phyloP scores from a whole-genome alignment of 2,888 invertebrate species.

The Ligdia adustata region DNA sequence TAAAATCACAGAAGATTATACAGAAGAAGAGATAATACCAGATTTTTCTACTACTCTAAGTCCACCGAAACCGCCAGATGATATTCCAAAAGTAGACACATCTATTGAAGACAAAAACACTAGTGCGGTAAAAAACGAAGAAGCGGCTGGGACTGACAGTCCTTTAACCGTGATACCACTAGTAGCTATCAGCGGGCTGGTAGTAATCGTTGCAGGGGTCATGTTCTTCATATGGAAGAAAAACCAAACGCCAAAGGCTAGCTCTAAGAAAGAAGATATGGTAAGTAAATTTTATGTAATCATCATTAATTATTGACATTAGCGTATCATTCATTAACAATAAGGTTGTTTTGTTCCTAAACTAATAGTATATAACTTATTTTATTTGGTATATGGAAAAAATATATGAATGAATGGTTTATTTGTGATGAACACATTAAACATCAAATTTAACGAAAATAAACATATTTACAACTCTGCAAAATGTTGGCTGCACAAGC shows the following conservation, averaged over 20 bases:
- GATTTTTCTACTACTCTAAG: conserved; percentile 56
- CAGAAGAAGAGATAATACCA: conserved; percentile 62
- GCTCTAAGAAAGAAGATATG: conserved; percentile 89
- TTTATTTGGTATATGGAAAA: no score
- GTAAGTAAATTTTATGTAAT: conserved; percentile 65
- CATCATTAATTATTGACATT: no score
- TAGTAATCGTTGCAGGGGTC: conserved; percentile 87
- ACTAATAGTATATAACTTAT: no score
- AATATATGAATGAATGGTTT: no score
- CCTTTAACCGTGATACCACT: conserved; percentile 88
- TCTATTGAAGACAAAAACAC: conserved; percentile 50
- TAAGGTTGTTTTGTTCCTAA: no score
- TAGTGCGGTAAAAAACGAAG: conserved; percentile 55
- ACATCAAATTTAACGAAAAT: no score
- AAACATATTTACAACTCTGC: no score
- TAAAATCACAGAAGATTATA: conserved; percentile 57
- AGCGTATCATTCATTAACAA: no score
- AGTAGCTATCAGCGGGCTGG: conserved; percentile 87
- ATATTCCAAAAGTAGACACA: conserved; percentile 50
- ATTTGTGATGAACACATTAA: no score
- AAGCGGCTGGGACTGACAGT: conserved; percentile 76
- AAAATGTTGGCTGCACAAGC: no score
- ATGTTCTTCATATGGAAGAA: conserved; percentile 89
- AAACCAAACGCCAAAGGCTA: conserved; percentile 85
- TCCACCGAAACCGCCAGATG: conserved; percentile 54